phyloP scores from a whole-genome alignment of 2,888 invertebrate genomes.

The Drosophila antonietae region DNA sequence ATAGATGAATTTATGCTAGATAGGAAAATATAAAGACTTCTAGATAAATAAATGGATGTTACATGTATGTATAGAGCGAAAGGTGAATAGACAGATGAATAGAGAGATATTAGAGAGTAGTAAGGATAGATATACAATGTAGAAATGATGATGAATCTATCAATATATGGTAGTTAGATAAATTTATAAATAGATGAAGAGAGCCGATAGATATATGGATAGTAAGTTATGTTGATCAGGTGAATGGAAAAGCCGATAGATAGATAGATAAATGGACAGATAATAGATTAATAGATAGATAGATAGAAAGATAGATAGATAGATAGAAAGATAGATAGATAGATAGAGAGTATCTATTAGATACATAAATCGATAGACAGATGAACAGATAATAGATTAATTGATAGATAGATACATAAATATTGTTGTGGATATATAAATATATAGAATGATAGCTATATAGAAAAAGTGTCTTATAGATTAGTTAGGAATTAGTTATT shows the following conservation, averaged over 20 bases:
- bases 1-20: too few relatives aligned
- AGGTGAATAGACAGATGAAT: background rate
- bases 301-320: background rate
- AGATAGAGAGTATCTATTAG: background rate
- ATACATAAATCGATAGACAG: background rate
- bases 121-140: background rate
- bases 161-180: too few relatives aligned
- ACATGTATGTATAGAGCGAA: too few relatives aligned
- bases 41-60: background rate
- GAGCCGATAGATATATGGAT: too few relatives aligned
- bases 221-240: background rate
- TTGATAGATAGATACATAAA: background rate
- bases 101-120: background rate
- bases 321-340: background rate
- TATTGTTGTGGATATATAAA: background rate
- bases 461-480: too few relatives aligned
- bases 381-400: background rate
- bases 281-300: background rate
- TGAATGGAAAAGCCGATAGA: too few relatives aligned
- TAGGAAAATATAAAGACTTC: too few relatives aligned
- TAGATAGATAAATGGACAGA: too few relatives aligned
- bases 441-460: too few relatives aligned
- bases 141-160: too few relatives aligned
- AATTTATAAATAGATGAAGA: too few relatives aligned
- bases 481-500: too few relatives aligned